These are phyloP conservation scores for Zaprionus tsacasi DNA, from an alignment of 1,140 invertebrate genomes.

Conservation along the genomic window DNA sequence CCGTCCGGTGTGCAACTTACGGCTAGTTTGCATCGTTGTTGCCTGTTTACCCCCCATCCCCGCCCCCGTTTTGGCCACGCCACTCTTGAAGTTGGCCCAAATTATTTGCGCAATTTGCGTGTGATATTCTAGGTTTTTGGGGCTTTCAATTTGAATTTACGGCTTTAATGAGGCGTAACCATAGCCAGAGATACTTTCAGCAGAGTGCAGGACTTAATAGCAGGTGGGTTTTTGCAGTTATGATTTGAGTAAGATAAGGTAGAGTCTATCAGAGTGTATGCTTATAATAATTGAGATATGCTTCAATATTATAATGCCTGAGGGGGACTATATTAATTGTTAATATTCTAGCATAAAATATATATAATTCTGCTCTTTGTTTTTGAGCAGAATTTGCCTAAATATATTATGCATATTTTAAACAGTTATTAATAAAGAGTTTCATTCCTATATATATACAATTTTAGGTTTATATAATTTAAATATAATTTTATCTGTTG, in stretches of 20 bases:
- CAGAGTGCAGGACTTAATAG: neutral
- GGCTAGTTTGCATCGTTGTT: constrained; percentile 46
- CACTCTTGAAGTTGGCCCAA: constrained; percentile 50
- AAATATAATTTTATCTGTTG: too few relatives aligned
- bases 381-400: too few relatives aligned
- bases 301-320: too few relatives aligned
- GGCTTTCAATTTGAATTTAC: constrained; percentile 18
- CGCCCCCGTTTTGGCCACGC: neutral
- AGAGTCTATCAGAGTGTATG: too few relatives aligned
- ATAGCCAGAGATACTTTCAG: neutral
- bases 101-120: constrained; percentile 64
- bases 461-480: too few relatives aligned
- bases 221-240: neutral
- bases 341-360: neutral
- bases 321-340: too few relatives aligned
- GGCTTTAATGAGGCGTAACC: constrained; percentile 32
- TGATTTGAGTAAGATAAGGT: neutral
- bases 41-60: constrained; percentile 1
- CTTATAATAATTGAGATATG: too few relatives aligned
- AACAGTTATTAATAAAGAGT: too few relatives aligned
- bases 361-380: neutral
- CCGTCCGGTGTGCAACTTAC: constrained; percentile 40
- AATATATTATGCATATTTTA: too few relatives aligned
- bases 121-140: constrained; percentile 68
- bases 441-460: too few relatives aligned